A percentile compares a stretch with the other conserved stretches of the same genome.
These are phyloP conservation scores for Myoxocephalus aenaeus DNA, from an alignment of 2,797 vertebrate genomes.

Conservation along the genomic window DNA sequence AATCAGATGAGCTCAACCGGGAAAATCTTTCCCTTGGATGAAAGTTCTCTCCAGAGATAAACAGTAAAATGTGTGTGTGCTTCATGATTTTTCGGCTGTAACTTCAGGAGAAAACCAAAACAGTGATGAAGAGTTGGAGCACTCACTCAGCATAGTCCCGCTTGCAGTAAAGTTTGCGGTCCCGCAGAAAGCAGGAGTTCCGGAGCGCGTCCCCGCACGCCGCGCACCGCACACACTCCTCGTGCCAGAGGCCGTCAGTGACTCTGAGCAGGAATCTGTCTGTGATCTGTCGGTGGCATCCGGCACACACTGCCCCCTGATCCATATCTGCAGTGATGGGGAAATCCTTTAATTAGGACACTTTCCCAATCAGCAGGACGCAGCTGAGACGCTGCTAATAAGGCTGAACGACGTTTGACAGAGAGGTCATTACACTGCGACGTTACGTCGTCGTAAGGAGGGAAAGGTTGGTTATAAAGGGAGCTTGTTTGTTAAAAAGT, in stretches of 20 bases:
- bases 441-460: not conserved
- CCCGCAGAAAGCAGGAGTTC: constrained; percentile 93
- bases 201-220: constrained; percentile 91
- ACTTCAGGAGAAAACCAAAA: not conserved
- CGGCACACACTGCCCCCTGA: constrained; percentile 88
- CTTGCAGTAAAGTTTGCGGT: constrained; percentile 96
- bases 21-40: not conserved
- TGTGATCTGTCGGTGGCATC: constrained; percentile 90
- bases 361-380: constrained; percentile 12
- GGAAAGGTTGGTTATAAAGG: not conserved
- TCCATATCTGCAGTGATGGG: constrained; percentile 78
- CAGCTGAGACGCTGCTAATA: not conserved
- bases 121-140: not conserved
- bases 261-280: constrained; percentile 95
- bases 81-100: not conserved
- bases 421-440: not conserved
- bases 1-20: not conserved
- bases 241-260: constrained; percentile 94
- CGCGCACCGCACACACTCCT: constrained; percentile 91
- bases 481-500: not conserved
- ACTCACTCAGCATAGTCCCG: constrained; percentile 94
- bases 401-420: not conserved
- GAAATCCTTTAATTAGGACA: constrained; percentile 22
- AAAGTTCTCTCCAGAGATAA: not conserved
- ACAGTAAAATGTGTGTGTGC: not conserved